Evolutionary conservation across 2,888 invertebrate genomes (phyloP).

Genomic region (Frankliniella intonsa): DNA sequence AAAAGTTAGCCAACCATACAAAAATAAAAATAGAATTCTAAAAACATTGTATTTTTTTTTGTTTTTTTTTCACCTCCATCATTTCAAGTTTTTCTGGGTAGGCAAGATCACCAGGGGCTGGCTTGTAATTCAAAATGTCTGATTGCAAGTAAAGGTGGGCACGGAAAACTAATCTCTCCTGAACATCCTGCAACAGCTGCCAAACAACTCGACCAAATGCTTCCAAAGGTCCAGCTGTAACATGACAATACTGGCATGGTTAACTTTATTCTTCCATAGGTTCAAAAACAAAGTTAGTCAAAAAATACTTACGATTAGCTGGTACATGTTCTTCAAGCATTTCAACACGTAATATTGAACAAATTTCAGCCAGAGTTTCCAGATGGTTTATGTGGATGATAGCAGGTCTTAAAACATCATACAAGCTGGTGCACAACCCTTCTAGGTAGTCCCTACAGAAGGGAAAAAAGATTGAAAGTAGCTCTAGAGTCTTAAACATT

Average conservation of each 20-base stretch:
- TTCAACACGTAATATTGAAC: constrained; percentile 85
- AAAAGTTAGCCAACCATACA: not conserved
- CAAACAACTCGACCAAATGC: constrained; percentile 73
- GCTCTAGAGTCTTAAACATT: not conserved
- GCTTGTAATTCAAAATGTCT: constrained; percentile 82
- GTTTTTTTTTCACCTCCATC: constrained; percentile 70
- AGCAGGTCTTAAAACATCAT: constrained; percentile 87
- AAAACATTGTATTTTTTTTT: constrained; percentile 19
- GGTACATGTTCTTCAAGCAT: constrained; percentile 88
- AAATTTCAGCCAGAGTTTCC: constrained; percentile 94
- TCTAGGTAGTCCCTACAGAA: constrained; percentile 69
- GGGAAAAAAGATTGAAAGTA: constrained; percentile 1
- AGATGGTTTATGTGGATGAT: constrained; percentile 95
- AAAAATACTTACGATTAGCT: constrained; percentile 62
- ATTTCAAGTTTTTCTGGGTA: constrained; percentile 96
- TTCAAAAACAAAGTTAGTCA: constrained; percentile 26
- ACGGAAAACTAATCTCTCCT: constrained; percentile 92
- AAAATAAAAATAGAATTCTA: constrained; percentile 30
- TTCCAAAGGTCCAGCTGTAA: constrained; percentile 59
- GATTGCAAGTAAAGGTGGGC: constrained; percentile 89
- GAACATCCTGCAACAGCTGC: constrained; percentile 88
- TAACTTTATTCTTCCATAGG: constrained; percentile 34
- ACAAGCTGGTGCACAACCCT: constrained; percentile 78
- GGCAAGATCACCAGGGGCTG: constrained; percentile 92
- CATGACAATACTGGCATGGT: constrained; percentile 30